Base-by-base conservation (phyloP, 2,113 vertebrate genomes). In the Parotia lawesii region DNA sequence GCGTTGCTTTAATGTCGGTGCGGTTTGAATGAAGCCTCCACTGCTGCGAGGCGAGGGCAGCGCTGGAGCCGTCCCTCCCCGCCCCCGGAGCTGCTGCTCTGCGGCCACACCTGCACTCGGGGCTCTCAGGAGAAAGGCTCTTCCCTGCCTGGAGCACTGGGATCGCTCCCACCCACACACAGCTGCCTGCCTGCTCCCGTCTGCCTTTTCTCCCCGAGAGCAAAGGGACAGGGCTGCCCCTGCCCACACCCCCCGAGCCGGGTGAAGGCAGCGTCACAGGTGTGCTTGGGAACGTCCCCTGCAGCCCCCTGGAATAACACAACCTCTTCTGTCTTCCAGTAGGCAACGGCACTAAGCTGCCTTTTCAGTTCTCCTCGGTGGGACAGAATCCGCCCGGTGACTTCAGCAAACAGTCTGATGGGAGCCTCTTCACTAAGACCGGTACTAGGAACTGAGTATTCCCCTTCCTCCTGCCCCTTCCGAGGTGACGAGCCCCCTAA, bases 301-400 rank as follows among this genome's bases (percentile, higher is more conserved):
- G 28, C 40, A 74, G 62, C 87, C 35, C 85, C 57, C 2, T 5
- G 90, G 53, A 91, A 53, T 91, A 85, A 94, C 83, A 6, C 79
- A 53, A 94, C 82, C 94, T 96, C 97, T 97, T 98, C 96, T 97
- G 15, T 98, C 96, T 98, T 97, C 95, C 96, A 96, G 95, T 97
- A 96, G 98, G 97, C 95, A 78, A 96, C 87, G 97, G 97, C 65
- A 96, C 96, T 95, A 98, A 97, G 97, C 78, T 93, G 94, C 97
- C 98, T 81, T 98, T 96, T 97, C 98, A 98, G 95, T 98, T 97
- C 95, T 96, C 97, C 96, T 97, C 97, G 95, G 95, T 97, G 96
- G 97, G 98, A 96, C 98, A 98, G 97, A 97, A 97, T 95, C 97
- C 97, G 88, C 93, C 97, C 27, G 95, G 97, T 89, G 98, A 98